These are phyloP conservation scores for Callipepla squamata DNA, from an alignment of 2,113 vertebrate genomes.

Conservation along the genomic window DNA sequence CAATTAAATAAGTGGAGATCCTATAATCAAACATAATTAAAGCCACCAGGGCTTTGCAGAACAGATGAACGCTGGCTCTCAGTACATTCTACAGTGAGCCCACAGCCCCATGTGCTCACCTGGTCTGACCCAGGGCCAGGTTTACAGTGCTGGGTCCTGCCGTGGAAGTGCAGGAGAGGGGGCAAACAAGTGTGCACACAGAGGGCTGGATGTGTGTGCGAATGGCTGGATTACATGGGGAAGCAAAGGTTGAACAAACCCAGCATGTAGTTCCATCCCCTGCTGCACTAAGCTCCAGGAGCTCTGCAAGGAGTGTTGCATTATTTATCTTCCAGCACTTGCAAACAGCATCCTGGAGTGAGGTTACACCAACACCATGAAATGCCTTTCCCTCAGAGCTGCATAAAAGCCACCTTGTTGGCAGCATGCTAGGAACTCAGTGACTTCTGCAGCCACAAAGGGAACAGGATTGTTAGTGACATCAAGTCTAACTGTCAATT, in stretches of 20 bases:
- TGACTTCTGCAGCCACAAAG: background rate
- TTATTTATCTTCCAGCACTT: background rate
- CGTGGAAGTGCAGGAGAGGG: background rate
- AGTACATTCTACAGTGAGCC: fast-evolving
- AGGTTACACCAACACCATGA: background rate
- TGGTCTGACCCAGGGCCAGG: background rate
- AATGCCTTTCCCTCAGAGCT: background rate
- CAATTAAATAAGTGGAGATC: background rate
- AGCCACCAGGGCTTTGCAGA: background rate
- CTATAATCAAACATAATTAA: background rate
- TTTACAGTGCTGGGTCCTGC: background rate
- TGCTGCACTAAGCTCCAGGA: background rate
- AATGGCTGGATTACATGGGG: background rate
- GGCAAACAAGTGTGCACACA: fast-evolving
- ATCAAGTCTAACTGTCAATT: background rate
- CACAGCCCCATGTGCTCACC: background rate
- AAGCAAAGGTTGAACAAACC: background rate
- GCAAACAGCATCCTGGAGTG: background rate
- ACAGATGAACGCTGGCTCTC: background rate
- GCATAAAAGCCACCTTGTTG: background rate
- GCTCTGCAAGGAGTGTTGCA: background rate
- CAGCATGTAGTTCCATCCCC: background rate
- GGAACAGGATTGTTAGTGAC: background rate
- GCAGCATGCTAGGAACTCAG: background rate
- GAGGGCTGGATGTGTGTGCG: background rate